Evolutionary conservation across 35 echinoderm and acorn worm species (phyloP), one percentile per base, ranked within the genome.

Genomic region (Diadema setosum): DNA sequence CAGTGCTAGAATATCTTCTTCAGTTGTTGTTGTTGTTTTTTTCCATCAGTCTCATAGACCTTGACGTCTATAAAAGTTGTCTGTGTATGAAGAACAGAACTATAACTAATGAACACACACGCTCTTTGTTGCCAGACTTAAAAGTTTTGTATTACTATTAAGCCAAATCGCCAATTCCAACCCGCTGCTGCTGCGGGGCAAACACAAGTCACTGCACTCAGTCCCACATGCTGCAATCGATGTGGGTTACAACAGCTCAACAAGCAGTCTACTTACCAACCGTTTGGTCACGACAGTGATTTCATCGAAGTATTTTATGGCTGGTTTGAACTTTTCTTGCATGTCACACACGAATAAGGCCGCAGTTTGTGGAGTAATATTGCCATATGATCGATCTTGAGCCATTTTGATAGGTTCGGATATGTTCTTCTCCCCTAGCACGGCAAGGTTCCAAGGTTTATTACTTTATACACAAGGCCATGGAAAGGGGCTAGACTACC

Each of bases 311-410:
- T 58, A 84, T 34, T 93, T 49, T 23, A 93, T 93, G 55, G 81
- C 86, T 32, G 91, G 91, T 60, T 74, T 65, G 35, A 93, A 93
- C 85, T 75, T 93, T 35, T 93, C 91, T 75, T 93, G 91, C 85
- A 93, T 93, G 61, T 93, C 91, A 84, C 91, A 93, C 37, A 93
- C 17, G 81, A 93, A 93, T 42, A 93, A 63, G 9, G 69, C 81
- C 44, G 86, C 57, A 20, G 78, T 75, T 42, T 89, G 81, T 0
- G 80, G 42, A 14, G 60, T 46, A 12, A 93, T 52, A 39, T 89
- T 93, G 69, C 91, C 91, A 55, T 85, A 57, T 26, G 87, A 81
- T 57, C 32, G 21, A 33, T 67, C 37, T 67, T 29, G 29, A 67
- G 63, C 63, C 63, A 67, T 67, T n/a, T n/a, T n/a, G n/a, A n/a